These are phyloP conservation scores for Stenolophus ochropezus DNA, from an alignment of 2,888 invertebrate species.

Conservation along the genomic window DNA sequence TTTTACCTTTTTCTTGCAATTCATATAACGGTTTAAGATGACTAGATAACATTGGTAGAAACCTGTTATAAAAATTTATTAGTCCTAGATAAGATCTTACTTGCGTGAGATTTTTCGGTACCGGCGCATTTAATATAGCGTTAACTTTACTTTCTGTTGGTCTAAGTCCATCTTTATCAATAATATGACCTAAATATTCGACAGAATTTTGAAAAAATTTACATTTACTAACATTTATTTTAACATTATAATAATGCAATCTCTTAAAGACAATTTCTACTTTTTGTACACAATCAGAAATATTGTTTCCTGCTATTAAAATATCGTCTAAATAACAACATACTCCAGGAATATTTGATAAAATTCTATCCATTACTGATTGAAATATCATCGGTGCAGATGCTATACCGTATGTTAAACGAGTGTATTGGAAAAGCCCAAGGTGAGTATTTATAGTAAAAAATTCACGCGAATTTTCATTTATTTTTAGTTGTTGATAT, in stretches of 20 bases:
- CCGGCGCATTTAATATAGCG: not conserved
- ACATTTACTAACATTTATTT: slow-evolving; percentile 51
- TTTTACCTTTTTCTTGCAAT: slow-evolving; percentile 54
- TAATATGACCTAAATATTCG: slow-evolving; percentile 48
- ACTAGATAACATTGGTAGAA: slow-evolving; percentile 60
- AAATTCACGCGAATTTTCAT: slow-evolving; percentile 60
- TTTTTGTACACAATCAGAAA: slow-evolving; percentile 34
- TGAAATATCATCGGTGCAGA: slow-evolving; percentile 64
- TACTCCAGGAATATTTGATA: not conserved
- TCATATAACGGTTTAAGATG: slow-evolving; percentile 56
- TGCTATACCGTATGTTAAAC: slow-evolving; percentile 64
- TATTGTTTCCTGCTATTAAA: slow-evolving; percentile 21
- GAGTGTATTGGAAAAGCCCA: slow-evolving; percentile 63
- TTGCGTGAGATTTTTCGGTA: not conserved
- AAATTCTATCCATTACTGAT: slow-evolving; percentile 53
- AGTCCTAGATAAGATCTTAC: slow-evolving; percentile 58
- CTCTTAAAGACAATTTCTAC: not conserved
- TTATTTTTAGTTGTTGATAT: slow-evolving; percentile 62
- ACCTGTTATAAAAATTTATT: slow-evolving; percentile 58
- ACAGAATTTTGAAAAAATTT: slow-evolving; percentile 23
- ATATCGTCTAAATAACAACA: slow-evolving; percentile 52
- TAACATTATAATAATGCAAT: slow-evolving; percentile 35
- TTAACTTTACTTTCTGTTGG: not conserved
- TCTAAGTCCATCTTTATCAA: not conserved
- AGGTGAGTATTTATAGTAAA: slow-evolving; percentile 64